Evolutionary conservation across 1,140 invertebrate genomes (phyloP), one percentile per base, ranked within the genome.

Genomic region (Archivesica marissinica): DNA sequence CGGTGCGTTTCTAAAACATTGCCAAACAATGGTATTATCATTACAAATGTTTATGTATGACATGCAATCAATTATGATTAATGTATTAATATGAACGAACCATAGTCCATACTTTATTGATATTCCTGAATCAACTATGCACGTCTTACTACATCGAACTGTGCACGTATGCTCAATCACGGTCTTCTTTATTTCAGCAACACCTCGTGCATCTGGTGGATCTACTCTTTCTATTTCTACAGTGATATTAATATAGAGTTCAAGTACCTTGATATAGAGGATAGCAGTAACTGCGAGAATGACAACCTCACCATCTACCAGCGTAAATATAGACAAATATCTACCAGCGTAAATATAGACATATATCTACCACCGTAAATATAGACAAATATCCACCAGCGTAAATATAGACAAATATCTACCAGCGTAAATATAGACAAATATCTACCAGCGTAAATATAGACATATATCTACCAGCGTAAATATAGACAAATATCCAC

Each of bases 251-350:
- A 68, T 20, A 44, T 68, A 3, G 17, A 47, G 39, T 44, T 68
- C 39, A 28, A n/a, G 2, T 23, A 44, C 15, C 64, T 68, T 44
- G 64, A 68, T 23, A 41, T 68, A 44, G 64, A 68, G 39, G 64
- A 68, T 23, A 68, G 64, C 39, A 47, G 44, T 23, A 7, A 68
- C 39, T 68, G 64, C 44, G 39, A 41, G 2, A 44, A 68, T n/a
- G 64, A 68, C 39, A 68, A 25, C 35, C 64, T 68, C 17, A 68
- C 64, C 3, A 47, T 68, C 0, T 44, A 68, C 15, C 64, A 68
- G 25, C 15, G 64, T 68, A 68, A 23, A 20, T 47, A 11, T 56
- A 6, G 56, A 2, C 13, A 15, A 30, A 2, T 61, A 20, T 52
- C 23, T 61, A 4, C 1, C 23, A 11, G 15, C 33, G 13, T 61